Evolutionary conservation across 64 coral and sea anemone species (phyloP).

Genomic region (Anthopleura sola): DNA sequence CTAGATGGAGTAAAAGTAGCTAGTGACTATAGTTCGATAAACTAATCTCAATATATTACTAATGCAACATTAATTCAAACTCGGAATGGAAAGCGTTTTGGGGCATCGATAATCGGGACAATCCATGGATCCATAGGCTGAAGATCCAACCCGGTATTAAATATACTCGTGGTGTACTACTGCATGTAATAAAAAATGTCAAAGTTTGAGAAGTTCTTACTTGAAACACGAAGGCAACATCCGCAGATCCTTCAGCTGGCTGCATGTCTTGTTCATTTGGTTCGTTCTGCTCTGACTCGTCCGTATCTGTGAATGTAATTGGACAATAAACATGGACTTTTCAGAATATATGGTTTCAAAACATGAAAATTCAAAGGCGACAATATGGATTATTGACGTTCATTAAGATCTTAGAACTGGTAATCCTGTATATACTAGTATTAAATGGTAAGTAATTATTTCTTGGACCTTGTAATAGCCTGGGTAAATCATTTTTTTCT

Average conservation of each 20-base stretch:
- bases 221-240: constrained; percentile 3
- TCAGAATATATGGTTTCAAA: background rate
- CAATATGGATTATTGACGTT: background rate
- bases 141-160: background rate
- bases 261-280: background rate
- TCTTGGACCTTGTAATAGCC: background rate
- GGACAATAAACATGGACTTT: background rate
- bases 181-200: no score
- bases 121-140: no score
- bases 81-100: no score
- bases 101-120: no score
- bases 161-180: no score
- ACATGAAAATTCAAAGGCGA: no score
- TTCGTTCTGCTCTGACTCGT: background rate
- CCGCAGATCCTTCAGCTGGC: background rate
- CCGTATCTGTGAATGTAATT: background rate
- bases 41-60: no score
- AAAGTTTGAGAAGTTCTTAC: background rate
- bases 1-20: no score
- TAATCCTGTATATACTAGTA: no score
- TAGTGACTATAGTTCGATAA: no score
- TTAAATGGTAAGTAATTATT: background rate
- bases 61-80: no score
- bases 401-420: background rate
- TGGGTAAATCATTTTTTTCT: background rate